Conservation (phyloP, 2,113 vertebrate genomes). For the Clarias gariepinus region DNA sequence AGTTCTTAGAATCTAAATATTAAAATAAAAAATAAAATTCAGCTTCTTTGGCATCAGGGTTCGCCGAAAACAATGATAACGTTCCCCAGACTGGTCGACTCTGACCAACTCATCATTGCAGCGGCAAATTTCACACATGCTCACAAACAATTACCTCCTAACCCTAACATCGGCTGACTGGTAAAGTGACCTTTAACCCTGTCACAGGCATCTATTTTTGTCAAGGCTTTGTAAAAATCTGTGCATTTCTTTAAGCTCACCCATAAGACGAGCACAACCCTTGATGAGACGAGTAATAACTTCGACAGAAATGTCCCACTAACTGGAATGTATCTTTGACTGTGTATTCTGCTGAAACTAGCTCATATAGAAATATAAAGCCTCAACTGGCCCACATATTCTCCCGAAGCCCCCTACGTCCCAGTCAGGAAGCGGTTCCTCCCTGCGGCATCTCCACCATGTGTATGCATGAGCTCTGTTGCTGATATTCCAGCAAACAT, state of each 20-base stretch:
- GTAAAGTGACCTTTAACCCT: neutral
- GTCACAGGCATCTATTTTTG: neutral
- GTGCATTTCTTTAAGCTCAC: neutral
- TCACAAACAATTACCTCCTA: neutral
- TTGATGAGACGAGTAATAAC: neutral
- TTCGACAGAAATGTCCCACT: neutral
- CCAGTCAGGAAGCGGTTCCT: slow-evolving; percentile 36
- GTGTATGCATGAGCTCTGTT: slow-evolving; percentile 35
- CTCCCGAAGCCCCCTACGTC: slow-evolving; percentile 38
- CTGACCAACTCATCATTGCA: neutral
- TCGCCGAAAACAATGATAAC: neutral
- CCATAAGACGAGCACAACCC: neutral
- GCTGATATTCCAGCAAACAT: slow-evolving; percentile 17
- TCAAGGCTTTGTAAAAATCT: neutral
- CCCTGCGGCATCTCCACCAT: slow-evolving; percentile 32
- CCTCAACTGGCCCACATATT: slow-evolving; percentile 47
- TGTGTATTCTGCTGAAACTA: neutral
- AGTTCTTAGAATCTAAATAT: neutral
- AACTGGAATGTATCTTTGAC: neutral
- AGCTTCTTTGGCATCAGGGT: neutral
- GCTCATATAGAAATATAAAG: neutral
- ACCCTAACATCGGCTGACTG: neutral
- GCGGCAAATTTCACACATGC: neutral
- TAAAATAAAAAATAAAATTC: neutral
- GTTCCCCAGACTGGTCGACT: neutral